phyloP scores from a whole-genome alignment of 2,888 invertebrate genomes.

The Phlogophora meticulosa region DNA sequence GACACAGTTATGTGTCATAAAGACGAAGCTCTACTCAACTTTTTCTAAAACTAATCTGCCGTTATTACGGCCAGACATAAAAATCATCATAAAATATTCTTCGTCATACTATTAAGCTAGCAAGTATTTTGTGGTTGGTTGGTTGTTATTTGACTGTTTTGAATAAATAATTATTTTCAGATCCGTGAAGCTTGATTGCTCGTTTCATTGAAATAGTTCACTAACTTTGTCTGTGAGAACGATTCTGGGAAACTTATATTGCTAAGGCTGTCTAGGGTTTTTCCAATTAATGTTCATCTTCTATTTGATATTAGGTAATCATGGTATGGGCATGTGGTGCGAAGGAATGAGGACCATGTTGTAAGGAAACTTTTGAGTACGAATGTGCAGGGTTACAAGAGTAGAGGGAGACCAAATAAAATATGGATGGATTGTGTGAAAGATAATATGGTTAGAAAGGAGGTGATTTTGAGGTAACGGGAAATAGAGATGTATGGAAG shows the following conservation, averaged over 20 bases:
- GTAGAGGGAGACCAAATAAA: too few species aligned
- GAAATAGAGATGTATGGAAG: too few species aligned
- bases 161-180: slow-evolving; percentile 1
- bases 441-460: too few species aligned
- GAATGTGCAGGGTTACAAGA: too few species aligned
- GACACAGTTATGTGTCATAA: too few species aligned
- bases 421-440: too few species aligned
- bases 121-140: neutral
- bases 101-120: neutral
- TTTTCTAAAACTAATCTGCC: too few species aligned
- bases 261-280: neutral
- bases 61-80: neutral
- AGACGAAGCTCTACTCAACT: neutral
- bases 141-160: neutral
- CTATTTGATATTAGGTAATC: slow-evolving; percentile 19
- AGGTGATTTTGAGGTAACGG: too few species aligned
- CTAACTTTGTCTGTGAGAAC: slow-evolving; percentile 4
- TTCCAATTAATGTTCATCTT: neutral
- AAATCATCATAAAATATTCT: neutral
- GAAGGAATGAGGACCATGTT: too few species aligned
- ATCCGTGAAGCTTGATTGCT: neutral
- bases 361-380: too few species aligned
- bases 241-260: slow-evolving; percentile 6
- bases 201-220: neutral
- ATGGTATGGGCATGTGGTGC: too few species aligned